Base-by-base conservation (phyloP, 2,797 vertebrate genomes). In the Denticeps clupeoides region DNA sequence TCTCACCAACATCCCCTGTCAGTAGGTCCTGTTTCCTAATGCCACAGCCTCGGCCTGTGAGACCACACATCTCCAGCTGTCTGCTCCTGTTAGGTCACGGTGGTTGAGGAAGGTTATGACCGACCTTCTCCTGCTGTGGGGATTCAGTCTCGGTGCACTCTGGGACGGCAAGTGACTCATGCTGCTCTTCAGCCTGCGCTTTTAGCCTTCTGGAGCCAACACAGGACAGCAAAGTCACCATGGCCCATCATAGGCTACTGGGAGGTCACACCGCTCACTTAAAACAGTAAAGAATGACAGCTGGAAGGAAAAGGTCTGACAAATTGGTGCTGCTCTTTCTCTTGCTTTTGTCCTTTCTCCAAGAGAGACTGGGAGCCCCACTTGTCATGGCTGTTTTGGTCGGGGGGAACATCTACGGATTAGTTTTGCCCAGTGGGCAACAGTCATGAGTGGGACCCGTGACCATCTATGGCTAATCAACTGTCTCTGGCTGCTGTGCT, bases 401-500 rank as follows among this genome's bases (percentile, higher is more conserved):
- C 9, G 33, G 33, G 16, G 33, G 8, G 16, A n/a, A 18, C 7
- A 9, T 37, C 33, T 37, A 38, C 38, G 33, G 33, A 37, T 37
- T 37, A 37, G 33, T 37, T 37, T 37, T 33, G 37, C 33, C 33
- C 33, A 15, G 18, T 9, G 4, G 18, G 35, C 35, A 38, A 13
- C 7, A 22, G 18, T 7, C 11, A 31, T 13, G 35, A 24, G 11
- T 8, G 11, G 8, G 10, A 4, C 6, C 21, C 28, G 6, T 18
- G 3, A 10, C 48, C 16, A 25, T 23, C 9, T 12, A 19, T 5
- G 8, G 12, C 5, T 18, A 8, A 42, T 19, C 4, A 18, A 40
- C 29, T 15, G 43, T 47, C 19, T 26, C 22, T 55, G 53, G 16
- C 11, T 18, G 18, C 3, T 32, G 41, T 37, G 19, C n/a, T 35